Evolutionary conservation across 2,797 vertebrate species (phyloP).

Genomic region (Vireo griseus): DNA sequence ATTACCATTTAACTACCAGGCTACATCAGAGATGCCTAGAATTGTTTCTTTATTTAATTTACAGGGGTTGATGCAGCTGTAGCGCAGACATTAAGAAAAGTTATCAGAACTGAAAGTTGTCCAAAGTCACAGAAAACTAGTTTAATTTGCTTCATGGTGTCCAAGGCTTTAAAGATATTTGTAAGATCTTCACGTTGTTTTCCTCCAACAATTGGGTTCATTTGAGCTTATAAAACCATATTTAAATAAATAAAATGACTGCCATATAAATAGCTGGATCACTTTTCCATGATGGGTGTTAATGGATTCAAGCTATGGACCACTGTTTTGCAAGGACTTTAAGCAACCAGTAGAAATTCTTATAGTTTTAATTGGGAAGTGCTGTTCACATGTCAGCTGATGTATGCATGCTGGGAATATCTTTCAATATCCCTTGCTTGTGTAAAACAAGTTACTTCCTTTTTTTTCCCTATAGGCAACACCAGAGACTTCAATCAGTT

Average conservation of each 20-base stretch:
- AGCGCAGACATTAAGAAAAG: background rate
- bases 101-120: background rate
- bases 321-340: background rate
- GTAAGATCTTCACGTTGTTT: background rate
- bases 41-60: constrained; percentile 6
- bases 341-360: constrained; percentile 15
- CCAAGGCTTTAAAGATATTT: constrained; percentile 7
- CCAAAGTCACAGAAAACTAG: constrained; percentile 2
- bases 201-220: background rate
- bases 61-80: background rate
- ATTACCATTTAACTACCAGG: background rate
- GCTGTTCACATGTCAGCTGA: constrained; percentile 15
- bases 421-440: background rate
- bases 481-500: background rate
- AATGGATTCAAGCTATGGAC: background rate
- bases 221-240: constrained; percentile 16
- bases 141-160: background rate
- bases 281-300: background rate
- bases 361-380: constrained; percentile 30
- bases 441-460: background rate
- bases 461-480: background rate
- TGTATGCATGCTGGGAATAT: background rate
- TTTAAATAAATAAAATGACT: background rate
- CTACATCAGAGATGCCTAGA: background rate
- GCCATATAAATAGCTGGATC: constrained; percentile 2